These are phyloP conservation scores for Agapostemon virescens DNA, from an alignment of 2,888 invertebrate species.

Conservation along the genomic window DNA sequence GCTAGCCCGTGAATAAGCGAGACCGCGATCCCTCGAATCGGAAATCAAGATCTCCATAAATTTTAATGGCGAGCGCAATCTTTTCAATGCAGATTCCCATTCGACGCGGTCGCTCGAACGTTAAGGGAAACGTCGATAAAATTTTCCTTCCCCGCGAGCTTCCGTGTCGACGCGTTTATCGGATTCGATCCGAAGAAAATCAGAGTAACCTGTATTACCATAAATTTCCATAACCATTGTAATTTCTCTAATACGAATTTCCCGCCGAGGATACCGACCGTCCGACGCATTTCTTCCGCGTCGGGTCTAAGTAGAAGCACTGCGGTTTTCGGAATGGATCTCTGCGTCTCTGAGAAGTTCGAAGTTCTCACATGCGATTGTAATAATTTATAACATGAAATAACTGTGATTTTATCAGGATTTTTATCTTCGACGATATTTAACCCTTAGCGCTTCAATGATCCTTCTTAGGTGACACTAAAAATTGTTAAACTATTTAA, in stretches of 20 bases:
- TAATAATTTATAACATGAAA: not conserved
- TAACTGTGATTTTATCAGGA: not conserved
- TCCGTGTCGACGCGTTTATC: conserved; percentile 8
- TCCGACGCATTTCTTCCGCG: not conserved
- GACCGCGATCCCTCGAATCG: not conserved
- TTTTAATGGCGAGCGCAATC: not conserved
- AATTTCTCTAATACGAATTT: conserved; percentile 18
- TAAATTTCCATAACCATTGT: conserved; percentile 17
- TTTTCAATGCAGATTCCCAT: not conserved
- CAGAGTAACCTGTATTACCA: not conserved
- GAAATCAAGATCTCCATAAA: conserved; percentile 12
- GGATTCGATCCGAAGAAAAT: conserved; percentile 13
- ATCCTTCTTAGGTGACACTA: no score
- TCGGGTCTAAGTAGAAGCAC: not conserved
- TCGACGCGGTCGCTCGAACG: not conserved
- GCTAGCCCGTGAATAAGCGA: no score
- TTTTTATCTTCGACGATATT: no score
- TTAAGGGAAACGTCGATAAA: conserved; percentile 4
- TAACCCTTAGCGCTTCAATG: no score
- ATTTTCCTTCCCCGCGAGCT: not conserved
- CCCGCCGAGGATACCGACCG: not conserved
- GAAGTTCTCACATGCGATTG: not conserved
- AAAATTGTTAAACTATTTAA: no score
- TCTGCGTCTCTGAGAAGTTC: not conserved
- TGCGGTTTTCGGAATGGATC: not conserved